phyloP scores from a whole-genome alignment of 2,888 invertebrate species.

The Oscheius onirici region DNA sequence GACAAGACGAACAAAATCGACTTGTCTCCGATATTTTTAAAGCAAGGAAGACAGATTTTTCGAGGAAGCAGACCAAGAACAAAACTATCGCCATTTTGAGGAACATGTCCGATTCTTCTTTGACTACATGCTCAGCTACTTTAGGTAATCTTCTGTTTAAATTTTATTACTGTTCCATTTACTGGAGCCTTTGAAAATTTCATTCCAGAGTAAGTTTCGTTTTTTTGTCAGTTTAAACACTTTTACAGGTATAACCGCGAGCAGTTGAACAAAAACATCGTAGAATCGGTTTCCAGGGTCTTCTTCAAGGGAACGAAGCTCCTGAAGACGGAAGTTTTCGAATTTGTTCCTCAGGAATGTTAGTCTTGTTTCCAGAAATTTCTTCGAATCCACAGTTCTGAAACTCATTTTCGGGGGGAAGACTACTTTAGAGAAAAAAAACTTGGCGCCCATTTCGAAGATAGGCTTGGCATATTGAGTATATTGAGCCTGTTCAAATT shows the following conservation, averaged over 20 bases:
- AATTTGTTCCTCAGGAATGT: background rate
- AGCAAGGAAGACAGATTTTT: background rate
- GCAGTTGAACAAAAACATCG: constrained; percentile 2
- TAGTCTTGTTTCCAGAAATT: background rate
- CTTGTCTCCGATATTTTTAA: background rate
- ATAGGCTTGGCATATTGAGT: too few species aligned
- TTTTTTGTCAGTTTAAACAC: background rate
- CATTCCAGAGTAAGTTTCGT: background rate
- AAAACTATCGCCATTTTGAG: background rate
- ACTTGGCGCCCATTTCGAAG: too few species aligned
- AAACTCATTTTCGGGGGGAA: too few species aligned
- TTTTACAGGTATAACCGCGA: background rate
- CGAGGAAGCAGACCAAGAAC: background rate
- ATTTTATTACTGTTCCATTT: background rate
- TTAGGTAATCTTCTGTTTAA: constrained; percentile 2
- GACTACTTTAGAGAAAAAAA: too few species aligned
- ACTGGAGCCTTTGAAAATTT: background rate
- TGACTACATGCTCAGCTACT: constrained; percentile 7
- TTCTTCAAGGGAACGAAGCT: background rate
- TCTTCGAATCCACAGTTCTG: too few species aligned
- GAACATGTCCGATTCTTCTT: constrained; percentile 5
- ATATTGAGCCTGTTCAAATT: too few species aligned
- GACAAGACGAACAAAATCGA: background rate
- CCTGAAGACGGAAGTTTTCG: background rate
- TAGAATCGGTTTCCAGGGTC: background rate